A percentile compares a stretch with the other conserved stretches of the same genome.
phyloP scores from a whole-genome alignment of 2,113 vertebrate genomes.

The Callithrix jacchus region DNA sequence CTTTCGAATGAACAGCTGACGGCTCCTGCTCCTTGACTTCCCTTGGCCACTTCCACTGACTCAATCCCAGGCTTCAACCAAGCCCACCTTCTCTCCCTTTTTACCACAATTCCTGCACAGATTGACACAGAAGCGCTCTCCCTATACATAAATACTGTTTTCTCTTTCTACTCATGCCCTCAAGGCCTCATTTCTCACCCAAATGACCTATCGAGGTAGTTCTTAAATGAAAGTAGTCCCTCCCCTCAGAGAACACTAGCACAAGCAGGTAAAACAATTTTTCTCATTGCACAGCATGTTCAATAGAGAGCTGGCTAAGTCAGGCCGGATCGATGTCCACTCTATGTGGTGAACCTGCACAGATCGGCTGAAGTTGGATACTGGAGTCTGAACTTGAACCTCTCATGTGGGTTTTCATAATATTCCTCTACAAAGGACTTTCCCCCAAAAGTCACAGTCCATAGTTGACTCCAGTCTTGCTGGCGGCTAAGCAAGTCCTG shows the following conservation, averaged over 20 bases:
- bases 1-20: neutral
- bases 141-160: neutral
- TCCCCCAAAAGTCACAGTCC: neutral
- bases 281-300: neutral
- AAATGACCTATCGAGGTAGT: slow-evolving; percentile 41
- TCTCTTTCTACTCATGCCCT: neutral
- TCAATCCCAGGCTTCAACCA: neutral
- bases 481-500: neutral
- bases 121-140: neutral
- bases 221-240: slow-evolving; percentile 48
- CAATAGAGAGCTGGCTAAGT: neutral
- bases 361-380: neutral
- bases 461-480: neutral
- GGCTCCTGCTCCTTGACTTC: neutral
- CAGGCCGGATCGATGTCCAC: neutral
- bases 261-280: slow-evolving; percentile 44
- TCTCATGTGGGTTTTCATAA: neutral
- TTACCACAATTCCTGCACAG: neutral
- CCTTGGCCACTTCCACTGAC: neutral
- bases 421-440: neutral
- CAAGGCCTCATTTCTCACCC: slow-evolving; percentile 49
- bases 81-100: neutral
- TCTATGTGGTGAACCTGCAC: neutral
- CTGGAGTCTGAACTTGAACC: neutral
- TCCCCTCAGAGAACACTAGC: slow-evolving; percentile 6